Base-by-base conservation (phyloP, 2,888 invertebrate genomes). In the Laothoe populi region DNA sequence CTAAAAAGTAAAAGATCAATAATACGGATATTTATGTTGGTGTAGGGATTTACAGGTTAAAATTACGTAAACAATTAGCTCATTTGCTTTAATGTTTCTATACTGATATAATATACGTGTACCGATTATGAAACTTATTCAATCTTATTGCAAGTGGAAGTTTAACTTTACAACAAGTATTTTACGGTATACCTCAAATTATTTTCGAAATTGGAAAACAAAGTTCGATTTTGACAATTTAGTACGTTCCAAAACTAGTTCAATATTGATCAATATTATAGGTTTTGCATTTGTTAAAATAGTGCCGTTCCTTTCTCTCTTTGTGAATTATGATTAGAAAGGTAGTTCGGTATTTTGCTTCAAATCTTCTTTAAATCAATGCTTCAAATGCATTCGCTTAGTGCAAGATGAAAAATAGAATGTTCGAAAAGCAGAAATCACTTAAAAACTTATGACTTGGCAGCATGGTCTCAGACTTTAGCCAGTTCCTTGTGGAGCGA, bases 61-160 rank as follows among this genome's bases (percentile, higher is more conserved):
- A 83, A 83, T 86, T 86, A 86, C 86, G 85, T 87, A 87, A 87
- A 87, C 84, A 80, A 81, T 70, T 72, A 66, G 66, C 40, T 65
- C 60, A 48, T 1, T 21, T 4, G 16, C 63, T 0, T 13, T n/a
- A 13, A 45, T 21, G 13, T 10, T 16, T 38, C 31, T 16, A 31
- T 35, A 13, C 11, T 10, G 31, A 16, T 16, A 19, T 11, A 1
- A 26, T 24, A n/a, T 13, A n/a, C 10, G n/a, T n/a, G n/a, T 7
- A 2, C 13, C 5, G 21, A 48, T 24, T n/a, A 2, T 24, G 5
- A 4, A 24, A 26, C 4, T n/a, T 23, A 4, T 5, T n/a, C 7
- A 1, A 11, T 24, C n/a, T 24, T 2, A n/a, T 26, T 26, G n/a
- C 26, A 10, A 53, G 11, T 35, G 11, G 19, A 19, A 8, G 1